Percentiles rank a stretch among this genome's conserved stretches.
Conservation (phyloP, 2,797 vertebrate species). For the Notolabrus celidotus region DNA sequence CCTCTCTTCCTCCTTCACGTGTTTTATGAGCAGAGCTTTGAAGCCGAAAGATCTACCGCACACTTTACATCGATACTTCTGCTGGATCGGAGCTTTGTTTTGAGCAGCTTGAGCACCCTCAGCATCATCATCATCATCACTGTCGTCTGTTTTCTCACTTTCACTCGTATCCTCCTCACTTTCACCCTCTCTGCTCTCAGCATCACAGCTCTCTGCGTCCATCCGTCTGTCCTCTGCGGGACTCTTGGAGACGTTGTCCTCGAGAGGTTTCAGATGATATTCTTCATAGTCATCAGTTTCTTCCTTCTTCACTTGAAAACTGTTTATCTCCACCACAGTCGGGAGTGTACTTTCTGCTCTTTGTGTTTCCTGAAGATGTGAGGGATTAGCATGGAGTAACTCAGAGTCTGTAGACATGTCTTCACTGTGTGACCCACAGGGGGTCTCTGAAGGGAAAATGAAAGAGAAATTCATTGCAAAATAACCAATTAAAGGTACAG, state of each 20-base stretch:
- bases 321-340: neutral
- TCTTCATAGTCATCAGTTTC: neutral
- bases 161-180: neutral
- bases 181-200: neutral
- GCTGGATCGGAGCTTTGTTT: too few species aligned
- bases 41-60: neutral
- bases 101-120: neutral
- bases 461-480: neutral
- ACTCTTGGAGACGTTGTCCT: neutral
- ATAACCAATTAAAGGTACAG: too few species aligned
- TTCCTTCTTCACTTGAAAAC: constrained; percentile 11
- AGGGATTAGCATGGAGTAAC: neutral
- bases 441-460: constrained; percentile 18
- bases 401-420: constrained; percentile 14
- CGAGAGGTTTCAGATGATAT: neutral
- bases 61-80: neutral
- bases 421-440: neutral
- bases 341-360: neutral
- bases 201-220: neutral
- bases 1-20: neutral
- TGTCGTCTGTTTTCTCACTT: neutral
- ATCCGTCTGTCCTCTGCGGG: neutral
- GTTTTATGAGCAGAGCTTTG: neutral
- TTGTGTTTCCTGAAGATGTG: constrained; percentile 8
- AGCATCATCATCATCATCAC: neutral